Evolutionary conservation across 1,140 invertebrate genomes (phyloP).

Genomic region (Diuraphis noxia): DNA sequence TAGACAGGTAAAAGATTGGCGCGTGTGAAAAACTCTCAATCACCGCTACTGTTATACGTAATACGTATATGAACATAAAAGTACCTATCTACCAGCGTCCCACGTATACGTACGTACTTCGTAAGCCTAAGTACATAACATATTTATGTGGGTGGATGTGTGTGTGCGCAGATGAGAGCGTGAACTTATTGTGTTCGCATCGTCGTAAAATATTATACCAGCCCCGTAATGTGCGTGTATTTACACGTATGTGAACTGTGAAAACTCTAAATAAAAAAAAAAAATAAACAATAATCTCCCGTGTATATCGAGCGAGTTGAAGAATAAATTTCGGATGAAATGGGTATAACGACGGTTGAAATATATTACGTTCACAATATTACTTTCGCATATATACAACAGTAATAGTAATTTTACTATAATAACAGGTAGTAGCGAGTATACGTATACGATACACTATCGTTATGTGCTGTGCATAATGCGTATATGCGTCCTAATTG

Average conservation of each 20-base stretch:
- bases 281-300: background rate
- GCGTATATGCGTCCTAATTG: background rate
- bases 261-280: background rate
- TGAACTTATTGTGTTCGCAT: background rate
- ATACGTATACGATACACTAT: background rate
- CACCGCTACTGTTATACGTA: background rate
- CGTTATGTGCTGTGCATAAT: background rate
- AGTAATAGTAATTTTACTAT: background rate
- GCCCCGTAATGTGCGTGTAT: background rate
- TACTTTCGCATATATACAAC: background rate
- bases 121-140: background rate
- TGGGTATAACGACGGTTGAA: background rate
- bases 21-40: constrained; percentile 36
- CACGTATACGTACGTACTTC: background rate
- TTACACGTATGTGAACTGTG: background rate
- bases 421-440: background rate
- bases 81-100: background rate
- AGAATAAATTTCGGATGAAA: background rate
- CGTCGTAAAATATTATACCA: constrained; percentile 14
- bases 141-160: background rate
- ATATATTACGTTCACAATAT: background rate
- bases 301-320: background rate
- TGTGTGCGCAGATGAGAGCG: background rate
- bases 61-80: background rate
- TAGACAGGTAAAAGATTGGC: constrained; percentile 26